phyloP scores from a whole-genome alignment of 2,113 vertebrate genomes.

The Meleagris gallopavo region DNA sequence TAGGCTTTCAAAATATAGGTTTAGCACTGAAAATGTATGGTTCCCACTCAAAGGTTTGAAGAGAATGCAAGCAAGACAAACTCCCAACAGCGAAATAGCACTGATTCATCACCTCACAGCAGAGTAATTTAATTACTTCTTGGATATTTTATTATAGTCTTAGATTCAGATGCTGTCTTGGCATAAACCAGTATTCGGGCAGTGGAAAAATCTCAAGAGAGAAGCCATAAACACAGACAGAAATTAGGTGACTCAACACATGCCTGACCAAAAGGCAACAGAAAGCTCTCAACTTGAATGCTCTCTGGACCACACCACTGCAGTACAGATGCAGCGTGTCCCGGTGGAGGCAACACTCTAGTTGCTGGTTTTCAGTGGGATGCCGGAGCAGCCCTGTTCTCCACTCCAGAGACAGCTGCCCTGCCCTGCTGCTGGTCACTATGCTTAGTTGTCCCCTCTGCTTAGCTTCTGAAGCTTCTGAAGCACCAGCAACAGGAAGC shows the following conservation, averaged over 20 bases:
- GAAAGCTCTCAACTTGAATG: background rate
- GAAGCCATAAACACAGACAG: background rate
- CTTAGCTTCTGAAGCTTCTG: background rate
- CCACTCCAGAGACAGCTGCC: background rate
- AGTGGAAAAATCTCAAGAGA: background rate
- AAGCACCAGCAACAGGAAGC: background rate
- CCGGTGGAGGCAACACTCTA: background rate
- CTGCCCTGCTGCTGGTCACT: background rate
- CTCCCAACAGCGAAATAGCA: background rate
- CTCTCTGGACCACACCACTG: background rate
- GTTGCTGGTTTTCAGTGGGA: background rate
- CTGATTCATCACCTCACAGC: background rate
- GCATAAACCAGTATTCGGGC: background rate
- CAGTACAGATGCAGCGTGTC: background rate
- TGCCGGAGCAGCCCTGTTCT: background rate
- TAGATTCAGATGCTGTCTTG: background rate
- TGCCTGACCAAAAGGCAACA: background rate
- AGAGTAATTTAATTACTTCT: background rate
- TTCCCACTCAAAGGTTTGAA: background rate
- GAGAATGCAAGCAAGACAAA: background rate
- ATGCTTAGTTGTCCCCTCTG: background rate
- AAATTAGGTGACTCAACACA: background rate
- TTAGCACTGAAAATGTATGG: background rate
- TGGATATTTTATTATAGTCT: conserved; percentile 7
- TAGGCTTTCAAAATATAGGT: background rate